A percentile compares a stretch with the other conserved stretches of the same genome.
These are phyloP conservation scores for Pelosia muscerda DNA, from an alignment of 2,888 invertebrate species.

Conservation along the genomic window DNA sequence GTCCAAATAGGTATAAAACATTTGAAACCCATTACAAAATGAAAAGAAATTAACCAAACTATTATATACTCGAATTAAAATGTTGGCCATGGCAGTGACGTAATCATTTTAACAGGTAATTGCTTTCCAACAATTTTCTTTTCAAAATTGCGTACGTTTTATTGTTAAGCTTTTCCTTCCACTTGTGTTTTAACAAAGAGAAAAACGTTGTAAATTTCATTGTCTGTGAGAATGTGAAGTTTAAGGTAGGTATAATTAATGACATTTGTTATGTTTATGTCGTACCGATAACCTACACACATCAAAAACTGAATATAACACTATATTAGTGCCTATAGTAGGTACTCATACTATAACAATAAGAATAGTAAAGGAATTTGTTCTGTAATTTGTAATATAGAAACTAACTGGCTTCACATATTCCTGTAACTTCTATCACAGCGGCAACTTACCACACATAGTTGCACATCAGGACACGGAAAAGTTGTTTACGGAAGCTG, in stretches of 20 bases:
- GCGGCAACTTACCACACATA: conserved; percentile 20
- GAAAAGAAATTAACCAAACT: not conserved
- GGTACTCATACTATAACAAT: too few relatives aligned
- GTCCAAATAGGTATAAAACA: not conserved
- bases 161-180: conserved; percentile 41
- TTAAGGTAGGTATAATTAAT: conserved; percentile 24
- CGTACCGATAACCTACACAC: too few relatives aligned
- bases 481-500: conserved; percentile 31
- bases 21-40: not conserved
- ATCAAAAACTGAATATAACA: too few relatives aligned
- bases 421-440: not conserved
- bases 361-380: too few relatives aligned
- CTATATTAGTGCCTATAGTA: too few relatives aligned
- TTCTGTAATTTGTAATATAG: conserved; percentile 14
- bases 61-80: conserved; percentile 3
- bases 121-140: conserved; percentile 31
- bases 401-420: conserved; percentile 14
- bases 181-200: conserved; percentile 43
- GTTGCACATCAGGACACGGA: conserved; percentile 21
- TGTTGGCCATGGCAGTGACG: not conserved
- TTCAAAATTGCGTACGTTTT: conserved; percentile 41
- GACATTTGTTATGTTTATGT: not conserved
- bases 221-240: conserved; percentile 34
- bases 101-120: conserved; percentile 30
- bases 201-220: conserved; percentile 50